Percentiles rank a stretch among this genome's conserved stretches.
phyloP scores from a whole-genome alignment of 2,113 vertebrate species.

The Abramis brama region DNA sequence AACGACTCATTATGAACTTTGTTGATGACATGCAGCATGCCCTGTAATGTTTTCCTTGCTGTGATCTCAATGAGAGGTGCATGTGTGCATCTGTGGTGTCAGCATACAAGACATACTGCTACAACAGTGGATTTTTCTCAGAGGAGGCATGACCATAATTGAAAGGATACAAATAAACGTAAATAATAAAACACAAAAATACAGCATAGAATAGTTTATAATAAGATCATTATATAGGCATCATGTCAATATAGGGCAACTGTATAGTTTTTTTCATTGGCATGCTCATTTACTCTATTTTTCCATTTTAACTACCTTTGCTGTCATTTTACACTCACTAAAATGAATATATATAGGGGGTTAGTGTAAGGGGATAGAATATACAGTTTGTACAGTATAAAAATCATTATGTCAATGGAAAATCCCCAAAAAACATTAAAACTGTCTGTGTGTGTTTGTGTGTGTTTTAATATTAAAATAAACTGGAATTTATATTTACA shows the following conservation, averaged over 20 bases:
- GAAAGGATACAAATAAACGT: neutral
- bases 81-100: conserved; percentile 6
- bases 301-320: neutral
- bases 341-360: neutral
- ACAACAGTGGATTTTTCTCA: neutral
- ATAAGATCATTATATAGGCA: neutral
- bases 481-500: no score
- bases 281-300: neutral
- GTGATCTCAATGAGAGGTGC: conserved; percentile 24
- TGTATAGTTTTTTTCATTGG: no score
- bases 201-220: neutral
- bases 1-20: conserved; percentile 34
- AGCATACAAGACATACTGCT: neutral
- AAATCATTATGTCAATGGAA: no score
- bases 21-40: conserved; percentile 30
- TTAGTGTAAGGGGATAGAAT: no score
- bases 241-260: neutral
- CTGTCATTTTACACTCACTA: neutral
- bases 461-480: no score
- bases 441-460: no score
- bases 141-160: neutral
- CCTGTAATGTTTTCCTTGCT: conserved; percentile 11
- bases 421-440: no score
- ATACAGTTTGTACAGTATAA: no score
- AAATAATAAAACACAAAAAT: neutral